phyloP scores from a whole-genome alignment of 37 sponge, comb jelly and placozoan species.

The Axinella damicornis region DNA sequence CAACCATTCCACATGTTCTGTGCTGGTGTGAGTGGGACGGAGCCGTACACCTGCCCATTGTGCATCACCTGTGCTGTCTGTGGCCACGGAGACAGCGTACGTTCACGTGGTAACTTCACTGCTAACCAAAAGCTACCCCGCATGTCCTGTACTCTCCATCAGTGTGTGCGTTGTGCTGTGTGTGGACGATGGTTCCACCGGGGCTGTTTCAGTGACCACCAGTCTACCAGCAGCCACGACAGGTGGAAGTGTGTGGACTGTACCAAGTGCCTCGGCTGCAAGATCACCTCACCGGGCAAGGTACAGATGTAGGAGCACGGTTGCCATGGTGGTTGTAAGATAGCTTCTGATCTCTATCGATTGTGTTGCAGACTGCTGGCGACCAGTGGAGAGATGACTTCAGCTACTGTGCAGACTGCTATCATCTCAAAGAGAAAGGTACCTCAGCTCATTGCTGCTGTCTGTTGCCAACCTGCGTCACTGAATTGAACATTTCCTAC shows the following conservation, averaged over 20 bases:
- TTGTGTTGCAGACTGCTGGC: background rate
- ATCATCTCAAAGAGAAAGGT: constrained; percentile 52
- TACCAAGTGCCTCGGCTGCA: constrained; percentile 55
- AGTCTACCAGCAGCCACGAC: background rate
- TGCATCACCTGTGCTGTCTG: constrained; percentile 70
- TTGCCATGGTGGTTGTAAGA: no score
- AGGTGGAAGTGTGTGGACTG: constrained; percentile 66
- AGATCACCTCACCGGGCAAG: constrained; percentile 34
- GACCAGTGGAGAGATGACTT: constrained; percentile 53
- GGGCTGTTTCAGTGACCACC: constrained; percentile 56
- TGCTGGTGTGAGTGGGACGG: constrained; percentile 11
- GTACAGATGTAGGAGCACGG: background rate
- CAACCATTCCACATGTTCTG: constrained; percentile 72
- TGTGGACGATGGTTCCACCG: constrained; percentile 59
- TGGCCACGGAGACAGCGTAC: constrained; percentile 57
- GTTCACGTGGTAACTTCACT: background rate
- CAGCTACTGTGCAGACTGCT: constrained; percentile 42
- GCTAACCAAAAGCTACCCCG: background rate
- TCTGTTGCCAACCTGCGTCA: no score
- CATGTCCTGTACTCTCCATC: background rate
- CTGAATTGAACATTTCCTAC: background rate
- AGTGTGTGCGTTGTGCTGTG: constrained; percentile 42
- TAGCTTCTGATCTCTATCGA: no score
- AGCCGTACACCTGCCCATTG: constrained; percentile 50
- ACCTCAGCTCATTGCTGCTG: background rate